A percentile compares a stretch with the other conserved stretches of the same genome.
Evolutionary conservation across 2,888 invertebrate species (phyloP).

Genomic region (Hydraecia micacea): DNA sequence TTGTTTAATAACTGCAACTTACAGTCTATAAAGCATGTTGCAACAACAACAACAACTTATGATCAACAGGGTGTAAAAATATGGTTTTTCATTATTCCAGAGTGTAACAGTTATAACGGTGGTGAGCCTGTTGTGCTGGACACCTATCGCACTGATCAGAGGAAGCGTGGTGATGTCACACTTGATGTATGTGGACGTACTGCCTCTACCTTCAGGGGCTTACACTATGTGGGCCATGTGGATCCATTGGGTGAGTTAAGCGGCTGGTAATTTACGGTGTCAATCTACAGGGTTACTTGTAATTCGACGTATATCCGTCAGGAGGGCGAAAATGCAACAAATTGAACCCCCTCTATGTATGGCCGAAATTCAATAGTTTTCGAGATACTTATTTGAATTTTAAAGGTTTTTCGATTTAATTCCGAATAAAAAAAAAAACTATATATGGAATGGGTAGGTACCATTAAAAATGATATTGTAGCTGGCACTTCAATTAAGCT

Average conservation of each 20-base stretch:
- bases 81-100: constrained; percentile 71
- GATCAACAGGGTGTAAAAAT: not conserved
- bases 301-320: too few relatives aligned
- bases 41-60: too few relatives aligned
- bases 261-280: not conserved
- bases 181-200: constrained; percentile 66
- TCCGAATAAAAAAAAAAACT: too few relatives aligned
- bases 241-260: constrained; percentile 74
- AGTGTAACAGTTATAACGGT: constrained; percentile 75
- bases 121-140: constrained; percentile 82
- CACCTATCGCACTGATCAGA: constrained; percentile 80
- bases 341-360: too few relatives aligned
- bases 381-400: too few relatives aligned
- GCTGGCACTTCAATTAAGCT: too few relatives aligned
- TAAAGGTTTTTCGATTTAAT: too few relatives aligned
- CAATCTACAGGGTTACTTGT: too few relatives aligned
- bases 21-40: not conserved
- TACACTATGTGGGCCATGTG: constrained; percentile 77
- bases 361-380: too few relatives aligned
- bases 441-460: too few relatives aligned
- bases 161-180: constrained; percentile 77
- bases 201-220: constrained; percentile 70
- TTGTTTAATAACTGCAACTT: not conserved
- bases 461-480: too few relatives aligned
- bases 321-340: too few relatives aligned